These are phyloP conservation scores for Amblyteles armatorius DNA, from an alignment of 2,888 invertebrate species.

Conservation along the genomic window DNA sequence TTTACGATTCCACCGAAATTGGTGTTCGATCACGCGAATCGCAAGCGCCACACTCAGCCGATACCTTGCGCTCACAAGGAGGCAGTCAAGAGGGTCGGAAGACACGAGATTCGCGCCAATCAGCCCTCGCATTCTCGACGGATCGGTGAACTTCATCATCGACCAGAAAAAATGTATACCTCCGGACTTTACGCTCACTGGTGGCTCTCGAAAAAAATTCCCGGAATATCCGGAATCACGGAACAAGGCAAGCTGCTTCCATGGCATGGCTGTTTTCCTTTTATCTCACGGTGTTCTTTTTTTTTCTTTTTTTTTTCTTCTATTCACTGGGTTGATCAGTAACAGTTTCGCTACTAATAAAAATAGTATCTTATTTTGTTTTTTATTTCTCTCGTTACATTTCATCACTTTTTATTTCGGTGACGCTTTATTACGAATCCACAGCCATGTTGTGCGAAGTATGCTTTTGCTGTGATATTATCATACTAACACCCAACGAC, in stretches of 20 bases:
- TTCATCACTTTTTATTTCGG: constrained; percentile 18
- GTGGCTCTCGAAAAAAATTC: constrained; percentile 94
- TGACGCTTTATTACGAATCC: constrained; percentile 71
- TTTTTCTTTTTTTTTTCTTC: constrained; percentile 64
- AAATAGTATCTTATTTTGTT: constrained; percentile 73
- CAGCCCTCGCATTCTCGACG: constrained; percentile 65
- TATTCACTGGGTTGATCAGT: constrained; percentile 13
- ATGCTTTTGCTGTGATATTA: constrained; percentile 82
- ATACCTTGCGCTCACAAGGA: constrained; percentile 71
- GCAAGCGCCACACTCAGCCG: constrained; percentile 77
- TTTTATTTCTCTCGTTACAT: constrained; percentile 29
- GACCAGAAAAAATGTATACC: constrained; percentile 88
- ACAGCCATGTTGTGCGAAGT: constrained; percentile 85
- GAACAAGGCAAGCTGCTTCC: constrained; percentile 84
- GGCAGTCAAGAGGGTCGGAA: constrained; percentile 71
- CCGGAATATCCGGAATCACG: constrained; percentile 74
- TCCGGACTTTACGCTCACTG: constrained; percentile 96
- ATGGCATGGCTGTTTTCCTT: constrained; percentile 84
- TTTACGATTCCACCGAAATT: constrained; percentile 43
- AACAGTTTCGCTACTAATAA: constrained; percentile 23
- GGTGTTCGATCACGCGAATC: constrained; percentile 50
- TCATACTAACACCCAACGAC: constrained; percentile 71
- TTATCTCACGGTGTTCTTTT: constrained; percentile 64
- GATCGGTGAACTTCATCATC: constrained; percentile 70
- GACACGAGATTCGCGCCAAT: constrained; percentile 80